Percentiles rank a stretch among this genome's conserved stretches.
Evolutionary conservation across 2,797 vertebrate genomes (phyloP).

Genomic region (Lithobates sylvaticus): DNA sequence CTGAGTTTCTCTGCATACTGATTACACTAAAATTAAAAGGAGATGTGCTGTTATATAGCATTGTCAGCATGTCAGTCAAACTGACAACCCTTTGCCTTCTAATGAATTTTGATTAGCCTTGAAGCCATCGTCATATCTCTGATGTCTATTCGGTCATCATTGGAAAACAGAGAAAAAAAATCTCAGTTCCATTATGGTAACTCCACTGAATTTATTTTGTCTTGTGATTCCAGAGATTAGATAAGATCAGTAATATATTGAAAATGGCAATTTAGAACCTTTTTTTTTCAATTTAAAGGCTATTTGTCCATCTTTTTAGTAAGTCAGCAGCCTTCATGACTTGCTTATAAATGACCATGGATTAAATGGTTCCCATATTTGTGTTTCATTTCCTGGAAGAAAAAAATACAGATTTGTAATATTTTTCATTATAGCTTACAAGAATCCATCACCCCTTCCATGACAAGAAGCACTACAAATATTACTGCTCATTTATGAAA

Average conservation of each 20-base stretch:
- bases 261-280: not conserved
- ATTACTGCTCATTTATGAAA: no score
- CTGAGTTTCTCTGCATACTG: constrained; percentile 39
- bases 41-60: constrained; percentile 43
- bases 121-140: constrained; percentile 17
- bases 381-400: not conserved
- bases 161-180: not conserved
- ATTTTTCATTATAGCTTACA: no score
- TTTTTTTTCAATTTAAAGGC: not conserved
- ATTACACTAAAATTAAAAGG: constrained; percentile 56
- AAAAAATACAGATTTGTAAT: no score
- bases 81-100: constrained; percentile 47
- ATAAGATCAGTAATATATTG: constrained; percentile 17
- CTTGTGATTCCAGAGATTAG: not conserved
- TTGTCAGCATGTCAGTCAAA: constrained; percentile 62
- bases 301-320: not conserved
- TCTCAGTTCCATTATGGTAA: not conserved
- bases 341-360: not conserved
- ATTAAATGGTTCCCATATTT: not conserved
- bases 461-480: no score
- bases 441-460: no score
- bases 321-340: not conserved
- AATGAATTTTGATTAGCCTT: constrained; percentile 62
- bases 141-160: constrained; percentile 5
- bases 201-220: constrained; percentile 1